Conservation (phyloP, 1,140 invertebrate genomes). For the Medauroidea extradentata region DNA sequence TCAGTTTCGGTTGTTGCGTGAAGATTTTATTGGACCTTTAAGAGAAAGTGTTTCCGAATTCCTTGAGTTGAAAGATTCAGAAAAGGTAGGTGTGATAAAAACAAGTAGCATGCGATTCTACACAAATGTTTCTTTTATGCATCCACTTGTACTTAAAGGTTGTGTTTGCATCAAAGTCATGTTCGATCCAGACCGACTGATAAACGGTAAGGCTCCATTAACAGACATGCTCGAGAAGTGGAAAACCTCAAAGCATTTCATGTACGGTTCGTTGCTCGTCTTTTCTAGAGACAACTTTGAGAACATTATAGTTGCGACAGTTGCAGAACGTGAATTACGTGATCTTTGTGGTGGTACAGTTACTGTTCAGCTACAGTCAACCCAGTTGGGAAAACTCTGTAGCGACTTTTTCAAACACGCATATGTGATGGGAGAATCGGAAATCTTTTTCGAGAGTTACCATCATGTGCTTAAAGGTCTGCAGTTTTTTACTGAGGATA, state of each 20-base stretch:
- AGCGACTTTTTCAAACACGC: no score
- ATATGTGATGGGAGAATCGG: constrained; percentile 61
- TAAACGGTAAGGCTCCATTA: no score
- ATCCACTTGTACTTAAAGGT: constrained; percentile 24
- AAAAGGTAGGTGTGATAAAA: constrained; percentile 21
- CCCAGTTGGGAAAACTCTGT: no score
- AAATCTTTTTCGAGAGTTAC: constrained; percentile 36
- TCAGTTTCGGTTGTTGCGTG: constrained; percentile 68
- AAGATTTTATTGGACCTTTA: constrained; percentile 65
- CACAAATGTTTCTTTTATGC: constrained; percentile 24
- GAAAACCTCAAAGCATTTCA: constrained; percentile 52
- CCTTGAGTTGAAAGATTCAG: constrained; percentile 2
- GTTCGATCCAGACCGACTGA: constrained; percentile 13
- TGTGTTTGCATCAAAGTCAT: constrained; percentile 1
- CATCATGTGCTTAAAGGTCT: constrained; percentile 27
- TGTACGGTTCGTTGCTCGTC: constrained; percentile 68
- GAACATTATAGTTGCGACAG: constrained; percentile 60
- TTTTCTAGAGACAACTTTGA: constrained; percentile 64
- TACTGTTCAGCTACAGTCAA: no score
- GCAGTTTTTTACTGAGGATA: constrained; percentile 19
- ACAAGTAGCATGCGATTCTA: constrained; percentile 34
- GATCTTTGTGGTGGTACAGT: constrained; percentile 36
- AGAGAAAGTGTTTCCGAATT: constrained; percentile 48
- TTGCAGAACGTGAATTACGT: constrained; percentile 52
- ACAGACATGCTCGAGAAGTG: no score